These are phyloP conservation scores for Standfussiana lucernea DNA, from an alignment of 2,888 invertebrate genomes.

Conservation along the genomic window DNA sequence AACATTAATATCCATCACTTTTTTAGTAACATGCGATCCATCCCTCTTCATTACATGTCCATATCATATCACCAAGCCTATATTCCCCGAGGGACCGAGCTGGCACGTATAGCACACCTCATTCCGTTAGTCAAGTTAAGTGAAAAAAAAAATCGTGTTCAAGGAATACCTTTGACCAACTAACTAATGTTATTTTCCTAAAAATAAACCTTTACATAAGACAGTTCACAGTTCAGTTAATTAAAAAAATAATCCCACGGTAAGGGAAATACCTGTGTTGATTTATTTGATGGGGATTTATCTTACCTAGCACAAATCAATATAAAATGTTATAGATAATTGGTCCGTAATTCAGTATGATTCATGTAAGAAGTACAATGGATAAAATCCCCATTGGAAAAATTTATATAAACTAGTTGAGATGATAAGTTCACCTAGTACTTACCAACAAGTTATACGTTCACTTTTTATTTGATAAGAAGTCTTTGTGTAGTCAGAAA, in stretches of 20 bases:
- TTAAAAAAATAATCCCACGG: conserved; percentile 40
- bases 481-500: background rate
- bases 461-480: background rate
- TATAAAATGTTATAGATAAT: conserved; percentile 39
- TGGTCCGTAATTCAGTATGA: conserved; percentile 20
- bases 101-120: background rate
- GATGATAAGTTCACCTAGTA: background rate
- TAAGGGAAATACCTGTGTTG: conserved; percentile 37
- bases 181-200: background rate
- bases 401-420: background rate
- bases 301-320: conserved; percentile 27
- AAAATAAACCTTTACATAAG: background rate
- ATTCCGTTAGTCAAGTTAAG: background rate
- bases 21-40: too few species aligned
- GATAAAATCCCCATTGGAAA: background rate
- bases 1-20: too few species aligned
- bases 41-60: too few species aligned
- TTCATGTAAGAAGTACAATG: conserved; percentile 20
- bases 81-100: background rate
- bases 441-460: background rate
- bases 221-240: background rate
- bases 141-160: background rate
- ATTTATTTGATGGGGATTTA: conserved; percentile 14
- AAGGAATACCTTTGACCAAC: background rate
- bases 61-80: too few species aligned